phyloP scores from a whole-genome alignment of 2,888 invertebrate genomes.

The Noctua fimbriata region DNA sequence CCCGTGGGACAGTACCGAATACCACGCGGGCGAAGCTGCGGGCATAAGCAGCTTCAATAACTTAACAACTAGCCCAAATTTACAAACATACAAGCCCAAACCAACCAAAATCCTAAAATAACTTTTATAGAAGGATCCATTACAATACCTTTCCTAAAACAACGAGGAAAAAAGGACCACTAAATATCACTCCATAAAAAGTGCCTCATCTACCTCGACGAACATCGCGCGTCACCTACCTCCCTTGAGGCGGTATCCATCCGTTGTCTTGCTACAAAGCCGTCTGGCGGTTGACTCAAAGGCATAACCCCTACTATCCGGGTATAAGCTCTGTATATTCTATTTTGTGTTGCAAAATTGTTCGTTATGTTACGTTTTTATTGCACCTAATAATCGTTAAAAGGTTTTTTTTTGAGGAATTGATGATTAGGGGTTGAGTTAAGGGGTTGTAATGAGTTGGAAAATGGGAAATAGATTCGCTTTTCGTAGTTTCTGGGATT shows the following conservation, averaged over 20 bases:
- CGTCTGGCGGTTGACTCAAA: conserved; percentile 70
- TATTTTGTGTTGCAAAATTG: conserved; percentile 60
- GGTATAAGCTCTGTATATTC: conserved; percentile 61
- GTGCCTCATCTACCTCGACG: conserved; percentile 58
- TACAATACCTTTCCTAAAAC: not conserved
- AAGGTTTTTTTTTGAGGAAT: conserved; percentile 6
- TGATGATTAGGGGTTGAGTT: not conserved
- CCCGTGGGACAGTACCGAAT: too few species aligned
- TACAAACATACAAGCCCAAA: too few species aligned
- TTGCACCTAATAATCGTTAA: conserved; percentile 35
- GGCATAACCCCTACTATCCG: conserved; percentile 68
- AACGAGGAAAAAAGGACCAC: not conserved
- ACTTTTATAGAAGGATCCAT: not conserved
- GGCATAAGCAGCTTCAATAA: too few species aligned
- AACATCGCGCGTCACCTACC: conserved; percentile 32
- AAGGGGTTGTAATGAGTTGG: not conserved
- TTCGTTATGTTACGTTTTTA: conserved; percentile 45
- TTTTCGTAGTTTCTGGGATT: not conserved
- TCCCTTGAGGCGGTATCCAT: conserved; percentile 67
- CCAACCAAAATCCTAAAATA: not conserved
- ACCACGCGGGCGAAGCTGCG: too few species aligned
- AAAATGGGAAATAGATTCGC: not conserved
- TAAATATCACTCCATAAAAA: conserved; percentile 17
- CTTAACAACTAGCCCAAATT: not conserved
- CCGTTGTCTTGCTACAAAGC: conserved; percentile 70